Evolutionary conservation across 1,140 invertebrate species (phyloP).

Genomic region (Bilobella aurantiaca): DNA sequence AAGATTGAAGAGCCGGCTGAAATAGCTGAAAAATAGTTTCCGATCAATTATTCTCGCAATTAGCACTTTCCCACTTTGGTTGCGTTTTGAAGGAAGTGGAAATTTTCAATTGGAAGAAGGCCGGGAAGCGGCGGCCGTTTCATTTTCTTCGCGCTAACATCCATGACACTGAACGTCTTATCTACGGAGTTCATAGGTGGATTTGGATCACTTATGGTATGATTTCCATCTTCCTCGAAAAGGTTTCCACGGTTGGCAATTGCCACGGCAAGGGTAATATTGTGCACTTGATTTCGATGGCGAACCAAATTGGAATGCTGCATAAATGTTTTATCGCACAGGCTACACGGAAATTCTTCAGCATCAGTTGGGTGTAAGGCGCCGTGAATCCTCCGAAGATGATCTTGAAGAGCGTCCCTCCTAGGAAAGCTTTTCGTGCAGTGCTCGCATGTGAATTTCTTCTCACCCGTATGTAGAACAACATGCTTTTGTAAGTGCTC

Average conservation of each 20-base stretch:
- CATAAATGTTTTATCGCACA: slow-evolving; percentile 28
- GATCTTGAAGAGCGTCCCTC: slow-evolving; percentile 27
- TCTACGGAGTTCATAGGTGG: no score
- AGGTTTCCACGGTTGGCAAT: not conserved
- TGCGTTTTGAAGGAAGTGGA: not conserved
- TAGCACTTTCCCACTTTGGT: no score
- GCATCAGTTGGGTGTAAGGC: not conserved
- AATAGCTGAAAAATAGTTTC: not conserved
- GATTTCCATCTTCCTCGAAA: no score
- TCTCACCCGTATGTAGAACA: slow-evolving; percentile 28
- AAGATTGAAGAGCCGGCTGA: not conserved
- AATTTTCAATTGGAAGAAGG: not conserved
- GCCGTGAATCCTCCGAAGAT: slow-evolving; percentile 26
- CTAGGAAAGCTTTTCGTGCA: slow-evolving; percentile 29
- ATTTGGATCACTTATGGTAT: no score
- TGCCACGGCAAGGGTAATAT: not conserved
- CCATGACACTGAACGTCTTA: not conserved
- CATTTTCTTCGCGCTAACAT: not conserved
- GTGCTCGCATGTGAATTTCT: slow-evolving; percentile 19
- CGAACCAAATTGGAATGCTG: slow-evolving; percentile 17
- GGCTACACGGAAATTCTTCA: slow-evolving; percentile 21
- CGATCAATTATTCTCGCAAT: no score
- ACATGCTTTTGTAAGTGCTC: slow-evolving; percentile 31
- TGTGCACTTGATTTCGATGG: slow-evolving; percentile 24
- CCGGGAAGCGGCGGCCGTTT: not conserved